These are phyloP conservation scores for Auanema sp. DNA, from an alignment of 2,888 invertebrate genomes.

Conservation along the genomic window DNA sequence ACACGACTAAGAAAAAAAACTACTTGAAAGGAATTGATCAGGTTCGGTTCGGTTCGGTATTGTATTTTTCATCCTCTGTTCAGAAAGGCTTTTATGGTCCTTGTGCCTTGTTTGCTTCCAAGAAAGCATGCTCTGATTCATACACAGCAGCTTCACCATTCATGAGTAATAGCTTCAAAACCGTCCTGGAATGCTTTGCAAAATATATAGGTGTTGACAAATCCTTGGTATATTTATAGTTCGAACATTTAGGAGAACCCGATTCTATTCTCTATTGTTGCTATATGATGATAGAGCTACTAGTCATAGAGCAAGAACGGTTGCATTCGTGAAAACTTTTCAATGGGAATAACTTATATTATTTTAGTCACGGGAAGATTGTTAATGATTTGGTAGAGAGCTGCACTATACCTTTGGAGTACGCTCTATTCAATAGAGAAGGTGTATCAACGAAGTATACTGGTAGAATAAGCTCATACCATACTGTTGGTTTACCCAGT, in stretches of 20 bases:
- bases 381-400: no score
- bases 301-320: constrained; percentile 10
- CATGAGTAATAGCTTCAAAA: constrained; percentile 3
- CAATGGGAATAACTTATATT: no score
- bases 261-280: constrained; percentile 9
- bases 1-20: background rate
- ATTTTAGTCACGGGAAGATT: no score
- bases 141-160: background rate
- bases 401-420: no score
- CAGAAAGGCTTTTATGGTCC: constrained; percentile 3
- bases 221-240: background rate
- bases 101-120: constrained; percentile 6
- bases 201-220: constrained; percentile 12
- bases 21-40: constrained; percentile 1
- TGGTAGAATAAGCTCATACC: no score
- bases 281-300: constrained; percentile 17
- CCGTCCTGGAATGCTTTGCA: constrained; percentile 1
- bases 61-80: background rate
- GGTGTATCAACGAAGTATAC: no score
- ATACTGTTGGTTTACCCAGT: no score
- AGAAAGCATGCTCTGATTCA: constrained; percentile 2
- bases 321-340: no score
- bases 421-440: no score
- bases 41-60: background rate
- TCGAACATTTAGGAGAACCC: constrained; percentile 13